These are phyloP conservation scores for Drosophila siamana DNA, from an alignment of 2,888 invertebrate species.

Conservation along the genomic window DNA sequence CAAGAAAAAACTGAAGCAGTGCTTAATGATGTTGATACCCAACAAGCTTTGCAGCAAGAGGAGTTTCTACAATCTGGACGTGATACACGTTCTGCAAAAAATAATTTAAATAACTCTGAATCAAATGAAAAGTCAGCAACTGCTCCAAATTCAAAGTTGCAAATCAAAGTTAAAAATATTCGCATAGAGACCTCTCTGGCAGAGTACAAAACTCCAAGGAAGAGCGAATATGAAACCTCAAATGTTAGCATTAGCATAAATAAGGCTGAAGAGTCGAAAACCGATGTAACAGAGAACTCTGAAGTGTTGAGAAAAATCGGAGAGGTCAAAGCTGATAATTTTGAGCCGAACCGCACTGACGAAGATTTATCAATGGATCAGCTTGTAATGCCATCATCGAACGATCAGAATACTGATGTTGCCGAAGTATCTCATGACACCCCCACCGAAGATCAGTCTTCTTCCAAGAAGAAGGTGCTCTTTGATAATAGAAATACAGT, in stretches of 20 bases:
- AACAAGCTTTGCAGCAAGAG: neutral
- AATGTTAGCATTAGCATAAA: neutral
- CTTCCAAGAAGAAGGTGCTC: constrained; percentile 49
- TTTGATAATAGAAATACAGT: constrained; percentile 52
- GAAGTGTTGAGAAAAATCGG: neutral
- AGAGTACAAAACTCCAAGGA: neutral
- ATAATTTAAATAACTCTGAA: neutral
- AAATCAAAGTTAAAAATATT: constrained; percentile 26
- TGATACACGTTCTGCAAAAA: neutral
- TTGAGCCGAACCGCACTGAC: neutral
- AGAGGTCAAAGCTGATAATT: neutral
- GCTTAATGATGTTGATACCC: constrained; percentile 2
- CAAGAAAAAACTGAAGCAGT: constrained; percentile 5
- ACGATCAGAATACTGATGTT: neutral
- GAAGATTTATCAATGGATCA: neutral
- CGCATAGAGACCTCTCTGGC: neutral
- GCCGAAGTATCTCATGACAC: neutral
- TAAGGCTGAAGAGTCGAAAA: neutral
- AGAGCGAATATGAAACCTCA: neutral
- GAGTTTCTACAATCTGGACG: neutral
- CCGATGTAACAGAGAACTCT: neutral
- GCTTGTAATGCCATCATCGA: neutral
- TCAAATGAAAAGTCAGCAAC: neutral
- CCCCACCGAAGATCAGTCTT: neutral
- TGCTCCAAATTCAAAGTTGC: constrained; percentile 1